Base-by-base conservation (phyloP, 1,140 invertebrate species). In the Mactra quadrangularis region DNA sequence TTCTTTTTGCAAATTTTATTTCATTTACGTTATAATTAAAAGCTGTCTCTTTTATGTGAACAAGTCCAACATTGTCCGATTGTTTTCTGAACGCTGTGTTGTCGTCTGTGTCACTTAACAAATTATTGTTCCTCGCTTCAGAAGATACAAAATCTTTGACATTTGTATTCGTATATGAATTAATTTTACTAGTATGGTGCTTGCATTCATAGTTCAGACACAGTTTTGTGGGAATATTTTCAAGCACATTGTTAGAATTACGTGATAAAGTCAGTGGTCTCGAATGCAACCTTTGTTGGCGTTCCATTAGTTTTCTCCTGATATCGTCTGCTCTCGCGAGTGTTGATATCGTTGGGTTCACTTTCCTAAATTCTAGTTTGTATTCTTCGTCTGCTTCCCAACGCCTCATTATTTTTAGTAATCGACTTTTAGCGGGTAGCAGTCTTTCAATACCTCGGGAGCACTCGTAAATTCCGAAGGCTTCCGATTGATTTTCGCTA, bases 401-500 rank as follows among this genome's bases (percentile, higher is more conserved):
- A 0, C 64, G 71, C n/a, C 77, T 25, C 77, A 81, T 81, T 7
- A 81, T 52, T 29, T 81, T 81, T n/a, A 81, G 35, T 50, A 81
- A 9, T 7, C 66, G 45, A 60, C 77, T 55, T 60, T 81, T 81
- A 22, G 60, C 66, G 4, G 77, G 77, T n/a, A 81, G 52, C 17
- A 68, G 38, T 55, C 77, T 11, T 60, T 81, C 77, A 60, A 81
- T 81, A 29, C 77, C 77, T 38, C 77, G 47, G 0, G 77, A 81
- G 22, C 64, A 81, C 35, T 81, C 77, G 55, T 52, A 81, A 19
- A 81, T 81, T 70, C 77, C 77, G 45, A 66, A 81, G 11, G 52
- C 60, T 7, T 81, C 64, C 38, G 72, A 15, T 27, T 27, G 27
- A 33, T 59, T 47, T 45, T 81, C 38, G 11, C 52, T 53, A 17